Percentiles rank a stretch among this genome's conserved stretches.
phyloP scores from a whole-genome alignment of 2,888 invertebrate genomes.

The Eudasyphora cyanicolor region DNA sequence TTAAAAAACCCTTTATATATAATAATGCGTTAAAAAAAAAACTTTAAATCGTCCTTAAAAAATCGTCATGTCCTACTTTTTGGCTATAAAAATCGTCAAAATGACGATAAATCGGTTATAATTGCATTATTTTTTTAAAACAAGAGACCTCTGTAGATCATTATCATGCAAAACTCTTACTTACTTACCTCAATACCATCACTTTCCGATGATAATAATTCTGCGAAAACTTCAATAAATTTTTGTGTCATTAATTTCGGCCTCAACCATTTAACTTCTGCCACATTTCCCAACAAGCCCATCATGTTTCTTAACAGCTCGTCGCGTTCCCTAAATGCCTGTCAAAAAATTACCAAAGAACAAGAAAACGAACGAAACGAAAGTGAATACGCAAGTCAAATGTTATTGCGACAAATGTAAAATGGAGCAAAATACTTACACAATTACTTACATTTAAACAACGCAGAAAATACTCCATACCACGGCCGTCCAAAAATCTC shows the following conservation, averaged over 20 bases:
- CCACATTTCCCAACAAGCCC: conserved; percentile 97
- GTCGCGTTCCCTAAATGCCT: conserved; percentile 93
- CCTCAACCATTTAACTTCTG: conserved; percentile 92
- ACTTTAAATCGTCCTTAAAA: too few species aligned
- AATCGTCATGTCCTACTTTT: too few species aligned
- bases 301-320: conserved; percentile 98
- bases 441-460: conserved; percentile 88
- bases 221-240: conserved; percentile 92
- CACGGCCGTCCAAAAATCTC: conserved; percentile 91
- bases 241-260: conserved; percentile 90
- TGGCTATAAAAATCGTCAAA: too few species aligned
- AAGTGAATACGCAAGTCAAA: conserved; percentile 17
- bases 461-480: conserved; percentile 93
- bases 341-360: conserved; percentile 66
- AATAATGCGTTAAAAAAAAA: too few species aligned
- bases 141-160: neutral
- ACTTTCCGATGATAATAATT: conserved; percentile 90
- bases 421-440: conserved; percentile 58
- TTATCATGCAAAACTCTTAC: too few species aligned
- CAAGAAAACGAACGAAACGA: conserved; percentile 10
- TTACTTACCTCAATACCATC: conserved; percentile 94
- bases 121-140: neutral
- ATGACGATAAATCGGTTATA: too few species aligned
- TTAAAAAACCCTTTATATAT: too few species aligned
- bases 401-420: neutral